Conservation (phyloP, 2,113 vertebrate genomes). For the Syrrhaptes paradoxus region DNA sequence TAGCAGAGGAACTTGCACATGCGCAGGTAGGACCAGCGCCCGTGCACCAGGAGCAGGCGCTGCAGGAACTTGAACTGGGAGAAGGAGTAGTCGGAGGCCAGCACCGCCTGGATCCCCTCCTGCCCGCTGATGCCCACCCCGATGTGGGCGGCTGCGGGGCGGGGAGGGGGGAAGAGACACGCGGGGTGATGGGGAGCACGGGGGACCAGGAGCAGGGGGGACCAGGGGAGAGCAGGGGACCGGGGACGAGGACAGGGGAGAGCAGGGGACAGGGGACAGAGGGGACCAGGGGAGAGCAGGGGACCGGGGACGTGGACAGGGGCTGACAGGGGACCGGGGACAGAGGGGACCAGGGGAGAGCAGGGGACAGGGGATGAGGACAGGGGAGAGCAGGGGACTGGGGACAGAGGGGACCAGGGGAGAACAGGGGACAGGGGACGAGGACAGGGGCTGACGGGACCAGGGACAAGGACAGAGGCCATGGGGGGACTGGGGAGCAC, state of each 20-base stretch:
- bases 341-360: background rate
- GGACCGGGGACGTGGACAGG: too few species aligned
- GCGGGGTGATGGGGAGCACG: background rate
- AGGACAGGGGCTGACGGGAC: fast-evolving
- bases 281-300: background rate
- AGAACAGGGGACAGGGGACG: fast-evolving
- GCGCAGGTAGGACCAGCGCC: conserved; percentile 95
- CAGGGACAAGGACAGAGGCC: too few species aligned
- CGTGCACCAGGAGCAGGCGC: conserved; percentile 92
- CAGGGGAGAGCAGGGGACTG: too few species aligned
- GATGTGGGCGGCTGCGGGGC: conserved; percentile 85
- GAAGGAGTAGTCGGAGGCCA: conserved; percentile 94
- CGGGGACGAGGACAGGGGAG: background rate
- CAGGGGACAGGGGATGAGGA: background rate
- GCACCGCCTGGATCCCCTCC: conserved; percentile 93
- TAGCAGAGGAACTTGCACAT: conserved; percentile 98
- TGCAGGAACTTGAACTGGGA: conserved; percentile 96
- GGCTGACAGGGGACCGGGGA: background rate
- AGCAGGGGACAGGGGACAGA: too few species aligned
- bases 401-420: background rate
- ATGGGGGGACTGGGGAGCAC: fast-evolving
- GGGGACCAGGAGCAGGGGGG: fast-evolving
- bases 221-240: background rate
- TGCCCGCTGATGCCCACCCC: conserved; percentile 96
- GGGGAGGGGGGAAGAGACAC: background rate